Percentiles rank a stretch among this genome's conserved stretches.
These are phyloP conservation scores for Diorhabda carinulata DNA, from an alignment of 1,140 invertebrate species.

Conservation along the genomic window DNA sequence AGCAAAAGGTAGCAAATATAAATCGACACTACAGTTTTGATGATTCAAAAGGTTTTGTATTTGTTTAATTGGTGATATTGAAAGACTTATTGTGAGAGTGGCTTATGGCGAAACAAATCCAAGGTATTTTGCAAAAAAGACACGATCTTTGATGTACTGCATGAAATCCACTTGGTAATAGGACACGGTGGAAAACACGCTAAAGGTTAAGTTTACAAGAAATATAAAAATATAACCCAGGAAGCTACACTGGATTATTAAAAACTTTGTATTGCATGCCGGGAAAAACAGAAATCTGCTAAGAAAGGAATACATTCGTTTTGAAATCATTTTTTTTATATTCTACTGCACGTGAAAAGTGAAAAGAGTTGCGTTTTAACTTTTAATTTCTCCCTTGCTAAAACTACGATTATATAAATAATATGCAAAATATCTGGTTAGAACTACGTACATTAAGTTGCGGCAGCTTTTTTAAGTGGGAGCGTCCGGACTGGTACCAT, in stretches of 20 bases:
- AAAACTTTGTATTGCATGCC: too few relatives aligned
- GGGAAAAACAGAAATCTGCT: neutral
- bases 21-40: conserved; percentile 6
- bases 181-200: neutral
- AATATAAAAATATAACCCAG: too few relatives aligned
- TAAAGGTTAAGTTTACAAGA: neutral
- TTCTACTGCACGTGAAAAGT: too few relatives aligned
- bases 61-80: conserved; percentile 7
- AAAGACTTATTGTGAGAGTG: neutral
- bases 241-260: too few relatives aligned
- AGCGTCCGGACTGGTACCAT: too few relatives aligned
- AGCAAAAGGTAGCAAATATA: neutral
- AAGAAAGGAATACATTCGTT: neutral
- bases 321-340: too few relatives aligned
- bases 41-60: conserved; percentile 3
- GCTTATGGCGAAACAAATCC: neutral
- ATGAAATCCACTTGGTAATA: neutral
- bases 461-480: too few relatives aligned
- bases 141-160: neutral
- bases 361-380: too few relatives aligned
- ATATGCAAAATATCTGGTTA: too few relatives aligned
- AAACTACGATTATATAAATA: too few relatives aligned
- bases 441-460: too few relatives aligned
- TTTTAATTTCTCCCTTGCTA: too few relatives aligned
- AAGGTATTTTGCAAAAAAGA: neutral